Conservation (phyloP, 2,888 invertebrate genomes). For the Nymphalis urticae region DNA sequence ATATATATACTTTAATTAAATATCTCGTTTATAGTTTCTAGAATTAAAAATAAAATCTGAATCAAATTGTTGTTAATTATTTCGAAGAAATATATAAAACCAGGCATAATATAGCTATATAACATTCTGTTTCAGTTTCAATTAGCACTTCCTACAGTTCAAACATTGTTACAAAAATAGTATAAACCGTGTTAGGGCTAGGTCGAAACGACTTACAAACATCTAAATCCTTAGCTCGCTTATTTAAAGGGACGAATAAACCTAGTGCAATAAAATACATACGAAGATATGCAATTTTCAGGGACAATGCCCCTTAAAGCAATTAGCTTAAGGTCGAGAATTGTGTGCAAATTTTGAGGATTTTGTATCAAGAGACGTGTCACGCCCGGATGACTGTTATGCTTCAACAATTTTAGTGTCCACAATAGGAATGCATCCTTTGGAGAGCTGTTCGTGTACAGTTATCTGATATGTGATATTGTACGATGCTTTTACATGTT, state of each 20-base stretch:
- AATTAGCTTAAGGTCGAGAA: constrained; percentile 16
- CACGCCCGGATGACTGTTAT: constrained; percentile 56
- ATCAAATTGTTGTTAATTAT: no score
- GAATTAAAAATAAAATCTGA: no score
- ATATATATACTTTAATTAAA: no score
- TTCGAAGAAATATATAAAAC: no score
- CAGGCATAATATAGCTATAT: background rate
- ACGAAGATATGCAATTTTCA: constrained; percentile 36
- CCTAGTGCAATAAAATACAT: constrained; percentile 51
- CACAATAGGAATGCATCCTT: constrained; percentile 54
- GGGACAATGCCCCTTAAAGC: constrained; percentile 2
- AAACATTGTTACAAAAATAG: constrained; percentile 20
- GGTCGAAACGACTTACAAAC: constrained; percentile 26
- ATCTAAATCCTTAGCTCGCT: constrained; percentile 28
- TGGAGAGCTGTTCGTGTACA: constrained; percentile 38
- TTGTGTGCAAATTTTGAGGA: constrained; percentile 16
- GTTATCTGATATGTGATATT: constrained; percentile 28
- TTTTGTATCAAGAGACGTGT: constrained; percentile 36
- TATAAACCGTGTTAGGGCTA: constrained; percentile 5
- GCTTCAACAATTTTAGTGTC: constrained; percentile 62
- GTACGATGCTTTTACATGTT: constrained; percentile 7
- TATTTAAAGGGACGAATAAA: constrained; percentile 42
- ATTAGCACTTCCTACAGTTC: background rate
- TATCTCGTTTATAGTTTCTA: no score
- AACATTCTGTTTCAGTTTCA: background rate